A percentile compares a stretch with the other conserved stretches of the same genome.
phyloP scores from a whole-genome alignment of 2,797 vertebrate genomes.

The Podarcis lilfordi region DNA sequence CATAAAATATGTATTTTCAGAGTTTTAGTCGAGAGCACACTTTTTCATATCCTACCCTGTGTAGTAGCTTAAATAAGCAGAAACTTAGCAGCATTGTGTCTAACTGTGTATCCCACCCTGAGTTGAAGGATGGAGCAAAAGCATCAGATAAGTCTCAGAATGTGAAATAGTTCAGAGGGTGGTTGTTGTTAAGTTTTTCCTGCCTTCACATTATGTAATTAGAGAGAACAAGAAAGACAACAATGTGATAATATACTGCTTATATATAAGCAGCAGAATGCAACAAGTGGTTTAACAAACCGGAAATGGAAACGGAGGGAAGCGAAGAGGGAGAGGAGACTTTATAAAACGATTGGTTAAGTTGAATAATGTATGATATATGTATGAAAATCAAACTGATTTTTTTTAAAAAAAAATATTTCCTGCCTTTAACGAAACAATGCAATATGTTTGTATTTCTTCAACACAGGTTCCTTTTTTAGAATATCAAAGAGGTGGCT shows the following conservation, averaged over 20 bases:
- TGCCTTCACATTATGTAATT: no score
- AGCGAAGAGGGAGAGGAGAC: no score
- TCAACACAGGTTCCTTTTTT: not conserved
- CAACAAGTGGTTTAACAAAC: no score
- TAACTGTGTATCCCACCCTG: not conserved
- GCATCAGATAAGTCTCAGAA: not conserved
- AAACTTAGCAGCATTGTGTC: not conserved
- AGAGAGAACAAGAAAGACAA: no score
- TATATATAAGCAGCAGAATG: no score
- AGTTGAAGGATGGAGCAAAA: not conserved
- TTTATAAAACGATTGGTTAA: no score
- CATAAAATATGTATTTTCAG: constrained; percentile 45
- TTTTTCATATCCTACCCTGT: constrained; percentile 40
- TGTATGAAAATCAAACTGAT: no score
- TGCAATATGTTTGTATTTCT: not conserved
- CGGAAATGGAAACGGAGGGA: no score
- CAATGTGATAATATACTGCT: no score
- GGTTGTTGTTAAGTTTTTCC: no score
- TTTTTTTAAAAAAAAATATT: not conserved
- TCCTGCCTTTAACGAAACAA: not conserved
- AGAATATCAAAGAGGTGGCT: not conserved
- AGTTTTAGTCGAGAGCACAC: constrained; percentile 30
- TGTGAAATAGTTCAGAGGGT: not conserved
- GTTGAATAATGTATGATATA: no score
- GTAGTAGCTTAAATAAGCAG: constrained; percentile 37